A percentile compares a stretch with the other conserved stretches of the same genome.
phyloP scores from a whole-genome alignment of 2,113 vertebrate genomes.

The Columba livia region DNA sequence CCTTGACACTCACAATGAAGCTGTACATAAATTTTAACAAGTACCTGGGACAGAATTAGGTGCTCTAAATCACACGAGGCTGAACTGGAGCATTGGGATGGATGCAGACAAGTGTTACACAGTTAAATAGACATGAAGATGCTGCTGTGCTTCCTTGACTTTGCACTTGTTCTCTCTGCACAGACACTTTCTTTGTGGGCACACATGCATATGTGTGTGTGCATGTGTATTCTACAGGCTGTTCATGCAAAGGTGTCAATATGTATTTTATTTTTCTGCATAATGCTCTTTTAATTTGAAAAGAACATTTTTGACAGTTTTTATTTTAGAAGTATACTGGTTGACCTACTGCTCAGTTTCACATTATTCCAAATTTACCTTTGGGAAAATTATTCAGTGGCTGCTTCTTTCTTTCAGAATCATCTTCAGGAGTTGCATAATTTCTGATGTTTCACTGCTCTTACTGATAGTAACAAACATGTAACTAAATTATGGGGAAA shows the following conservation, averaged over 20 bases:
- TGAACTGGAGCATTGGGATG: not conserved
- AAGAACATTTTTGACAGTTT: not conserved
- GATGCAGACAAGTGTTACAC: not conserved
- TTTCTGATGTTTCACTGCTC: not conserved
- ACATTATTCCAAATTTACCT: not conserved
- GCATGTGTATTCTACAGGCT: accelerated
- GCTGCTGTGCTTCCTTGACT: not conserved
- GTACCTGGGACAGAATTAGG: not conserved
- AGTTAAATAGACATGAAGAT: not conserved
- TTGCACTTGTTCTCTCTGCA: not conserved
- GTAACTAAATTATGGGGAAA: not conserved
- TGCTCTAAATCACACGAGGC: not conserved
- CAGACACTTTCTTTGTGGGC: not conserved
- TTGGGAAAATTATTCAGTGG: not conserved
- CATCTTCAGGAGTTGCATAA: not conserved
- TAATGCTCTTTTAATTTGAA: not conserved
- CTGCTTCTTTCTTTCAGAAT: not conserved
- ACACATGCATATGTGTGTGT: accelerated
- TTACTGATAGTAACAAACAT: not conserved
- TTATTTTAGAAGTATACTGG: not conserved
- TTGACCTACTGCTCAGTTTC: not conserved
- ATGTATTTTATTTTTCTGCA: not conserved
- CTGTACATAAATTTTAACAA: not conserved
- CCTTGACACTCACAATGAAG: not conserved
- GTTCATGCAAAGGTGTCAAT: not conserved